Base-by-base conservation (phyloP, 2,888 invertebrate genomes). In the Panzeria rudis region DNA sequence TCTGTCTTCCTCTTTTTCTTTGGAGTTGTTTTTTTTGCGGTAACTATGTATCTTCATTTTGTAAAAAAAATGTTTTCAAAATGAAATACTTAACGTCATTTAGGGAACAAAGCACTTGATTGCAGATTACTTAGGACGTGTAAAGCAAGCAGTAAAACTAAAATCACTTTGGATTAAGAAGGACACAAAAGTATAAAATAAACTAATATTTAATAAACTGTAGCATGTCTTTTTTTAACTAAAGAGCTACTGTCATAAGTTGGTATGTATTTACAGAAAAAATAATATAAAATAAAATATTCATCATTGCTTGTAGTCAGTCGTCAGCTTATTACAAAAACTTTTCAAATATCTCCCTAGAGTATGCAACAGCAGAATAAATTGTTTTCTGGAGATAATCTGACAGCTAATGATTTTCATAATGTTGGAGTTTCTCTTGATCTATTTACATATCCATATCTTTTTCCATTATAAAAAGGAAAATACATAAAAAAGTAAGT, bases 361-460 rank as follows among this genome's bases (percentile, higher is more conserved):
- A 69, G 61, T 69, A 75, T 75, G 69, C 62, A 68, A 17, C 54
- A 71, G 13, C 15, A 62, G 62, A 50, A 61, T 29, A 29, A 52
- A 32, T 59, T 41, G 64, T 56, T 62, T 62, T 25, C 47, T 32
- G 8, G n/a, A 73, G 13, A 56, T 62, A 69, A 69, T 62, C 75
- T 69, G 69, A 38, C 62, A 82, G 54, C 47, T 69, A 76, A 76
- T 56, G 44, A 62, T 69, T 41, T 54, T 54, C 35, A 54, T 62
- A 59, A 52, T 52, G 41, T 52, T 13, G 29, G 7, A 7, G 8
- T 11, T 20, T 56, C 52, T 41, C 8, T 17, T 61, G 9, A 41
- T 41, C 3, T 17, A n/a, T n/a, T 2, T 17, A 6, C 11, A 47
- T 17, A 20, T 35, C 35, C 35, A n/a, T 20, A 6, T 25, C 6